A percentile compares a stretch with the other conserved stretches of the same genome.
phyloP scores from a whole-genome alignment of 2,113 vertebrate genomes.

The Pyrgilauda ruficollis region DNA sequence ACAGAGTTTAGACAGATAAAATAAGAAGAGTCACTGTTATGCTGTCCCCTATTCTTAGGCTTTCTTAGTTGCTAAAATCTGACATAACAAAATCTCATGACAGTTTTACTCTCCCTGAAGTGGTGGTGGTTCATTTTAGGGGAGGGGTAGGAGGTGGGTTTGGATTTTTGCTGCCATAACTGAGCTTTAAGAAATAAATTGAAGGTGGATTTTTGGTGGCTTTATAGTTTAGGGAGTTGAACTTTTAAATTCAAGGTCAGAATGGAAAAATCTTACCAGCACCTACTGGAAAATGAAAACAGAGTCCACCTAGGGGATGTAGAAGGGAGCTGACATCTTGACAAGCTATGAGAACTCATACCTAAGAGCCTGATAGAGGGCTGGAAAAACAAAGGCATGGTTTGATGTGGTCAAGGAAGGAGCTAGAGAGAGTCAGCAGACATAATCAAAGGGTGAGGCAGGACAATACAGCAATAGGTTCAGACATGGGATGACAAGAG shows the following conservation, averaged over 20 bases:
- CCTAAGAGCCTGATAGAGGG: background rate
- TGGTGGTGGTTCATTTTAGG: background rate
- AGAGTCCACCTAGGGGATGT: background rate
- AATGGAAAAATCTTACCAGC: background rate
- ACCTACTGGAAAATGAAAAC: background rate
- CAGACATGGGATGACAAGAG: background rate
- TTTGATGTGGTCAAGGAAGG: background rate
- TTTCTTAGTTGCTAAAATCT: constrained; percentile 1
- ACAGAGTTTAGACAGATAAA: background rate
- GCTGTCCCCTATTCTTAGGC: background rate
- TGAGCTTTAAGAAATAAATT: background rate
- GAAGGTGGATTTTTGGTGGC: background rate
- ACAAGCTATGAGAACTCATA: background rate
- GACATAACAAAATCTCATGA: background rate
- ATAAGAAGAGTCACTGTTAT: background rate
- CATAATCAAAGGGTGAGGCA: background rate
- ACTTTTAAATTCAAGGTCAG: background rate
- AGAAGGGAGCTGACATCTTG: background rate
- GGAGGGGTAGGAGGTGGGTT: background rate
- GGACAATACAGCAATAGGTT: background rate
- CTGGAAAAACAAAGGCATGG: background rate
- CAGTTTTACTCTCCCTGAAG: background rate
- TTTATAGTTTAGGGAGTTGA: background rate
- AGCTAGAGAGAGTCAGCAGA: background rate
- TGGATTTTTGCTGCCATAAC: background rate